Percentiles rank a stretch among this genome's conserved stretches.
Evolutionary conservation across 2,113 vertebrate species (phyloP).

Genomic region (Thamnaconus septentrionalis): DNA sequence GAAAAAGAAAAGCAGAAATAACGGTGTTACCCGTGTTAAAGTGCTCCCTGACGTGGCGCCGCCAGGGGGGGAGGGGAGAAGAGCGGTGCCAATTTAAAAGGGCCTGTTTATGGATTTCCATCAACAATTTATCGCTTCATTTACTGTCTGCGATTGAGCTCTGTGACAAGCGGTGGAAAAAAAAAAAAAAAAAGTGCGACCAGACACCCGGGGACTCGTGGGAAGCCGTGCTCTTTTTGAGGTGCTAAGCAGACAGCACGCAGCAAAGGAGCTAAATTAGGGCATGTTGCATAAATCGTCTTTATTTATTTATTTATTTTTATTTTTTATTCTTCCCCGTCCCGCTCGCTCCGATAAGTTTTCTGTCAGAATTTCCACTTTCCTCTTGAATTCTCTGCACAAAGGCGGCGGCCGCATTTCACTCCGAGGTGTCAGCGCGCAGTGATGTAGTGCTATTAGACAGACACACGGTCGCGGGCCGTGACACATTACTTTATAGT

Average conservation of each 20-base stretch:
- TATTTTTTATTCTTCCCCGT: no score
- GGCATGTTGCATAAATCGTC: no score
- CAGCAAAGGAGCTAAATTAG: no score
- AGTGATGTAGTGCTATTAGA: conserved; percentile 60
- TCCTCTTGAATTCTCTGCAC: not conserved
- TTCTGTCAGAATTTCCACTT: conserved; percentile 8
- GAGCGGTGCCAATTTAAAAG: conserved; percentile 52
- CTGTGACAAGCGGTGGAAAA: conserved; percentile 45
- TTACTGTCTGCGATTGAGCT: conserved; percentile 61
- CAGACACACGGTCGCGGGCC: conserved; percentile 38
- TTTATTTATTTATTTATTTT: no score
- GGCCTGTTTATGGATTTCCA: conserved; percentile 60
- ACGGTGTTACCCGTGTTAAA: conserved; percentile 34
- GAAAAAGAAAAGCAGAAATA: conserved; percentile 29
- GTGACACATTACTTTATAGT: conserved; percentile 62
- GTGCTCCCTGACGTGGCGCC: conserved; percentile 49
- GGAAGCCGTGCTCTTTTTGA: conserved; percentile 13
- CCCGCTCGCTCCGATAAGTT: no score
- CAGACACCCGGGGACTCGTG: conserved; percentile 17
- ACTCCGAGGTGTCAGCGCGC: conserved; percentile 42
- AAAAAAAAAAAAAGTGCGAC: conserved; percentile 30
- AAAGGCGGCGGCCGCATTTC: conserved; percentile 33
- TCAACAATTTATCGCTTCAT: conserved; percentile 59
- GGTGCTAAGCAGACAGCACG: no score
- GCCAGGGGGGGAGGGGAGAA: conserved; percentile 31